These are phyloP conservation scores for Plagiodera versicolora DNA, from an alignment of 2,888 invertebrate species.

Conservation along the genomic window DNA sequence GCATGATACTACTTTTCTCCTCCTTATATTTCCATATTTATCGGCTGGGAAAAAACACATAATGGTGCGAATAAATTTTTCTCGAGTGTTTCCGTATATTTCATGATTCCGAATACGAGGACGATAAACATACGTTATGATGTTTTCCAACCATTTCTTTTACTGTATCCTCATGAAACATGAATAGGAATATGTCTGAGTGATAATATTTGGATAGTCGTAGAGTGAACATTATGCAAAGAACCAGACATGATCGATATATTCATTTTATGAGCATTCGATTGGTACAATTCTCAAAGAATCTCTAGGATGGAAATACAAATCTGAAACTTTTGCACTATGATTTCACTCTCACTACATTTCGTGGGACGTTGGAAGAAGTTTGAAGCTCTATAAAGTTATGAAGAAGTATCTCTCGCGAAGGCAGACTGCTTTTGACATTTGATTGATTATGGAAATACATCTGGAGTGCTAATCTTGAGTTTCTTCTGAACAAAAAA, in stretches of 20 bases:
- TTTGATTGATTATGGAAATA: background rate
- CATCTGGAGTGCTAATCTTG: too few relatives aligned
- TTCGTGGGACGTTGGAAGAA: background rate
- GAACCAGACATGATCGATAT: too few relatives aligned
- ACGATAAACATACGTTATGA: slow-evolving; percentile 14
- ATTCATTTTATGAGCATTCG: too few relatives aligned
- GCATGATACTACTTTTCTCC: too few relatives aligned
- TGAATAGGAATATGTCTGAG: background rate
- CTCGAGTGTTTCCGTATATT: background rate
- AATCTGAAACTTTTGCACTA: too few relatives aligned
- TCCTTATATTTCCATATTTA: background rate
- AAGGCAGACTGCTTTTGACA: background rate
- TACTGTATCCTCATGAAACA: background rate
- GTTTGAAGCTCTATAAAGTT: background rate
- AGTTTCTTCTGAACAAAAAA: too few relatives aligned
- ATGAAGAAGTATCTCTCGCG: too few relatives aligned
- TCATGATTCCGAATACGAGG: slow-evolving; percentile 11
- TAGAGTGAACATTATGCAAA: background rate
- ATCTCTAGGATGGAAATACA: too few relatives aligned
- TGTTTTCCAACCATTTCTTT: slow-evolving; percentile 1
- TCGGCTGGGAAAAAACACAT: background rate
- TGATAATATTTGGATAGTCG: too few relatives aligned
- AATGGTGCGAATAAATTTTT: slow-evolving; percentile 6
- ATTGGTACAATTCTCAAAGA: too few relatives aligned
- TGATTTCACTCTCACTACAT: too few relatives aligned